phyloP scores from a whole-genome alignment of 1,140 invertebrate genomes.

The Zaprionus camerounensis region DNA sequence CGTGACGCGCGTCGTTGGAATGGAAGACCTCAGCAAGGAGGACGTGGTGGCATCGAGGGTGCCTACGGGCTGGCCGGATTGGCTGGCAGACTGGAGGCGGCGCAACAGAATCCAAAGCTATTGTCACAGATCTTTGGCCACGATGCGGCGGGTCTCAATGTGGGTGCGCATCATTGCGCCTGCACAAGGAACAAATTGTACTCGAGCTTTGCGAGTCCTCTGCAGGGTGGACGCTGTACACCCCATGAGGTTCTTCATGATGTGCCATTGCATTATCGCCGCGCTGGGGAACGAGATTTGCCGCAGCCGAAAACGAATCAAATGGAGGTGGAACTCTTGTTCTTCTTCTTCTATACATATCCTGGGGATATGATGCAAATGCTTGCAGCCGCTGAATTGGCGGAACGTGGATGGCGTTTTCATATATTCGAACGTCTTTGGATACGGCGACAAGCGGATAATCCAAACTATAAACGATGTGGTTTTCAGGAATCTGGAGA shows the following conservation, averaged over 20 bases:
- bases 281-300: slow-evolving; percentile 2
- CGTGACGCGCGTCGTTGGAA: neutral
- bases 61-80: slow-evolving; percentile 52
- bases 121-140: slow-evolving; percentile 36
- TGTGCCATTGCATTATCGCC: slow-evolving; percentile 24
- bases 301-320: slow-evolving; percentile 55
- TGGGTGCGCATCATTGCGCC: slow-evolving; percentile 5
- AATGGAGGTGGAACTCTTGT: slow-evolving; percentile 62
- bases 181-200: slow-evolving; percentile 25
- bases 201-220: slow-evolving; percentile 39
- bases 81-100: slow-evolving; percentile 33
- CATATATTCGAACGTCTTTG: slow-evolving; percentile 55
- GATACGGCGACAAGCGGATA: slow-evolving; percentile 58
- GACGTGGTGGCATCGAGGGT: slow-evolving; percentile 4
- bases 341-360: slow-evolving; percentile 66
- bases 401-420: slow-evolving; percentile 64
- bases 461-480: slow-evolving; percentile 49
- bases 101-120: slow-evolving; percentile 19
- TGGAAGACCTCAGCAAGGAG: neutral
- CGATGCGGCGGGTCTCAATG: slow-evolving; percentile 14
- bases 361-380: slow-evolving; percentile 69
- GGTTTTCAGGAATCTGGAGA: slow-evolving; percentile 57
- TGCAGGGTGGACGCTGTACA: slow-evolving; percentile 25
- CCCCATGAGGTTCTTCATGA: slow-evolving; percentile 23
- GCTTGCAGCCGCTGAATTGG: slow-evolving; percentile 64